Percentiles rank a stretch among this genome's conserved stretches.
Conservation (phyloP, 1,140 invertebrate species). For the Drosophila eugracilis region DNA sequence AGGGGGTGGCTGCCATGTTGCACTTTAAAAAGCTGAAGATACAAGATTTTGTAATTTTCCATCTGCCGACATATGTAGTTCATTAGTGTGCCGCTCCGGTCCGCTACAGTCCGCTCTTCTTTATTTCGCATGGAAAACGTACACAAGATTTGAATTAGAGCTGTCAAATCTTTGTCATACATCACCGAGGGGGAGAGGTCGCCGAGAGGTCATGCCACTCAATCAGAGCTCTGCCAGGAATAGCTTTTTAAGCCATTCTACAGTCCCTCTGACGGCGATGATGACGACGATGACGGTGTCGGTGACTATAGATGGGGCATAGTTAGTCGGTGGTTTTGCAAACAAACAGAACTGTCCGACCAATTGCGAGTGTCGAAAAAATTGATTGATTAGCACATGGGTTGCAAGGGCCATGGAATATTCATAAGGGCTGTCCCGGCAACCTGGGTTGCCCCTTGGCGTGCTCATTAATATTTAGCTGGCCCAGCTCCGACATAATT, state of each 20-base stretch:
- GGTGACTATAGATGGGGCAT: constrained; percentile 25
- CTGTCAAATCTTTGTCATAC: constrained; percentile 80
- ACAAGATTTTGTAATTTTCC: constrained; percentile 79
- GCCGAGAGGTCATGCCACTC: constrained; percentile 59
- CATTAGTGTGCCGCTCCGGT: constrained; percentile 55
- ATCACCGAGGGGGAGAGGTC: constrained; percentile 35
- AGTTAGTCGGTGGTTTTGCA: constrained; percentile 63
- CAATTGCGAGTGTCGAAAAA: constrained; percentile 47
- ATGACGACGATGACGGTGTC: constrained; percentile 4
- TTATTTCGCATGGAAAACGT: constrained; percentile 61
- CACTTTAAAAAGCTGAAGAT: constrained; percentile 50
- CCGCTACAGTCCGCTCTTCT: constrained; percentile 15
- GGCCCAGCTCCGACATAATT: constrained; percentile 63
- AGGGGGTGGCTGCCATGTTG: constrained; percentile 13
- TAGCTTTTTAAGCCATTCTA: constrained; percentile 64
- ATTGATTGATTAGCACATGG: constrained; percentile 76
- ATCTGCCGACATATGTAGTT: constrained; percentile 81
- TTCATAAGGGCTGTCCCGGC: constrained; percentile 73
- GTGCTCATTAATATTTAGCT: constrained; percentile 72
- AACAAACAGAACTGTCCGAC: constrained; percentile 52
- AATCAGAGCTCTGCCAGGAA: constrained; percentile 57
- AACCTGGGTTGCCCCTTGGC: constrained; percentile 40
- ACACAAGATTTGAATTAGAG: constrained; percentile 81
- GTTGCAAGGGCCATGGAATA: constrained; percentile 59
- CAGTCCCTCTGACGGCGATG: constrained; percentile 7